Conservation (phyloP, 2,113 vertebrate genomes). For the Rhabdomys dilectus region DNA sequence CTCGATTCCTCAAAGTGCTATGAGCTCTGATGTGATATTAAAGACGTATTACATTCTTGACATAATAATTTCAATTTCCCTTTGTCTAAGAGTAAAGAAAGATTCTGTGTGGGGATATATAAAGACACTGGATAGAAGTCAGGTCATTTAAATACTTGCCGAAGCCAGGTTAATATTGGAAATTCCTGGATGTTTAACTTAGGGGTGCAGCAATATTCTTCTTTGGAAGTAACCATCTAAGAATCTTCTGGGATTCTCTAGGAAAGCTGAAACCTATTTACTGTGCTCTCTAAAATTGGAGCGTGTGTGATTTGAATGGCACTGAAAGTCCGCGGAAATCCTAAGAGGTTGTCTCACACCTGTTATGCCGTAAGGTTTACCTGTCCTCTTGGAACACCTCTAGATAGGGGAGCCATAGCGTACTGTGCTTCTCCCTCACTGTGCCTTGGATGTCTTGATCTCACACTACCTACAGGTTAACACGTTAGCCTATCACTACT, state of each 20-base stretch:
- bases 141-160: not conserved
- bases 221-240: not conserved
- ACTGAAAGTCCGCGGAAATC: not conserved
- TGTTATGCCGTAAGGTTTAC: not conserved
- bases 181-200: conserved; percentile 29
- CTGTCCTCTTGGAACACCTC: not conserved
- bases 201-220: not conserved
- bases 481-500: conserved; percentile 22
- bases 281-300: conserved; percentile 8
- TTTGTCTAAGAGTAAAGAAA: conserved; percentile 36
- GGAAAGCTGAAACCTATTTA: conserved; percentile 24
- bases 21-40: conserved; percentile 4
- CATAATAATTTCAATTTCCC: conserved; percentile 35
- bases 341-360: not conserved
- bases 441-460: not conserved
- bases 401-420: not conserved
- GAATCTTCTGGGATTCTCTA: conserved; percentile 11
- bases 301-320: not conserved
- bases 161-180: not conserved
- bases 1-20: not conserved
- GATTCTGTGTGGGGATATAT: not conserved
- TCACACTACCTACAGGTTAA: not conserved
- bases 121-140: not conserved
- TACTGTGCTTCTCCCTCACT: not conserved
- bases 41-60: conserved; percentile 3